A percentile compares a stretch with the other conserved stretches of the same genome.
Evolutionary conservation across 1,140 invertebrate genomes (phyloP).

Genomic region (Grapholita molesta): DNA sequence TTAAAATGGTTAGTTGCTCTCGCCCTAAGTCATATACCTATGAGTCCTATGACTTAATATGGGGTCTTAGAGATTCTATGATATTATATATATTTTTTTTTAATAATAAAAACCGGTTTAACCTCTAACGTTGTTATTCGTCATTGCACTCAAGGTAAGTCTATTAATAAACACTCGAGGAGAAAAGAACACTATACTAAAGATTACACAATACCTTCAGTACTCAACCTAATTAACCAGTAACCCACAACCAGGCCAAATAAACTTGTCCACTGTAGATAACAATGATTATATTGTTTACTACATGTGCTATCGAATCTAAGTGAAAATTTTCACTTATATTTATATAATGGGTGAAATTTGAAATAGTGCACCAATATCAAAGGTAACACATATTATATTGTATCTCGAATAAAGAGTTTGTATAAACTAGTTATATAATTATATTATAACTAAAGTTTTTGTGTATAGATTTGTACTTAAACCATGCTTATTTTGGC

Average conservation of each 20-base stretch:
- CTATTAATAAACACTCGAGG: slow-evolving; percentile 15
- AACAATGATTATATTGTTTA: slow-evolving; percentile 53
- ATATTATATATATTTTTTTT: background rate
- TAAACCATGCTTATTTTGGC: too few species aligned
- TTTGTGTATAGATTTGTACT: too few species aligned
- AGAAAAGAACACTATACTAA: slow-evolving; percentile 13
- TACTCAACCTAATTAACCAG: slow-evolving; percentile 57
- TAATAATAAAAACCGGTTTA: background rate
- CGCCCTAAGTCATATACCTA: too few species aligned
- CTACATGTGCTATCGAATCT: slow-evolving; percentile 37
- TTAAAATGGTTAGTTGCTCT: too few species aligned
- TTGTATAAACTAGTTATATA: too few species aligned
- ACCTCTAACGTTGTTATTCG: background rate
- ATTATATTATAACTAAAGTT: too few species aligned
- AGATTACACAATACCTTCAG: slow-evolving; percentile 31
- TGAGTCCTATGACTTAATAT: background rate
- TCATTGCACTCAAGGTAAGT: slow-evolving; percentile 16
- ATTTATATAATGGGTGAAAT: background rate
- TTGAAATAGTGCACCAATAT: background rate
- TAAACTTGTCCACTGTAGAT: slow-evolving; percentile 41
- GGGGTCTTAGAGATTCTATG: background rate
- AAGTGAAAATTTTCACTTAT: slow-evolving; percentile 13
- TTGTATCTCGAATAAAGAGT: too few species aligned
- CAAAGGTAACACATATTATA: background rate
- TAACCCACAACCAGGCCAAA: slow-evolving; percentile 55